Base-by-base conservation (phyloP, 2,113 vertebrate species). In the Equus przewalskii region DNA sequence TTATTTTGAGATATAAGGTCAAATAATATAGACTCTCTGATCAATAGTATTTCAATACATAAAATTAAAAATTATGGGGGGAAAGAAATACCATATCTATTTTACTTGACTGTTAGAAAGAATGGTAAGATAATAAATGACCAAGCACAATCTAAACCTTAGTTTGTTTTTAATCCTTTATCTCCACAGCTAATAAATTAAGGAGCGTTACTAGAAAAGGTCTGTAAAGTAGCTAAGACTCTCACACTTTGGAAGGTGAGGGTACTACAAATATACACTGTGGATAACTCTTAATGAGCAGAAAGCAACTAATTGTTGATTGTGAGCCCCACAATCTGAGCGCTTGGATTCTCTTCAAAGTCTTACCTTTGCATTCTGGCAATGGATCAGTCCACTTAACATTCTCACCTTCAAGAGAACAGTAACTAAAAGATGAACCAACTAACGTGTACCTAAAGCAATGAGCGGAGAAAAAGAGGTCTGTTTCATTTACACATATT, bases 401-500 rank as follows among this genome's bases (percentile, higher is more conserved):
- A 0, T 0, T 33, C 0, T 10, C 41, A 1, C 19, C 92, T 0
- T 0, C 0, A 28, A 96, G 0, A 70, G 36, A 0, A 83, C 99
- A 99, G 1, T 11, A 80, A 6, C 76, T 93, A 83, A 80, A 97
- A 92, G 83, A 0, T 0, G 0, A 1, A 11, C 99, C 99, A 3
- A 98, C 58, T 49, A 99, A 58, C 81, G 41, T 97, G 94, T 98
- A 79, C 97, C 99, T 99, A 95, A 95, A 12, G 80, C 6, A 1
- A 13, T 16, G 81, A 62, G 86, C 65, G 7, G n/a, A 80, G 10
- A 72, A 88, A 54, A 81, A 58, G 33, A 36, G 21, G 60, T 82
- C 44, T 78, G 6, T 1, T 24, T 79, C 76, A 89, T 2, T 76
- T 28, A 64, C 1, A 14, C 1, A 0, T 60, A 2, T 2, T 16